Percentiles rank a stretch among this genome's conserved stretches.
phyloP scores from a whole-genome alignment of 2,888 invertebrate genomes.

The Timandra comae region DNA sequence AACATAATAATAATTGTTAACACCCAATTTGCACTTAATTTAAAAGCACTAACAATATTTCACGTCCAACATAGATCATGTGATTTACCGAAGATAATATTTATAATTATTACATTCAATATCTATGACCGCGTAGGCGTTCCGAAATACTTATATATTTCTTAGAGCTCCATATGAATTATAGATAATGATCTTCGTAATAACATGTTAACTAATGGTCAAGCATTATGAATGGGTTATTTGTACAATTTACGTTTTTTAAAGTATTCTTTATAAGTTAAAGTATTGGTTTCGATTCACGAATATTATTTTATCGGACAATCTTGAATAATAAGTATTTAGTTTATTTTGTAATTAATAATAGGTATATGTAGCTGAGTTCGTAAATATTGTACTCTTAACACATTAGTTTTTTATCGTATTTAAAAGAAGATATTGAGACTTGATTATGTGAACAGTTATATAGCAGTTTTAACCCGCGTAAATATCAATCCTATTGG shows the following conservation, averaged over 20 bases:
- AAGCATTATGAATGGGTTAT: slow-evolving; percentile 30
- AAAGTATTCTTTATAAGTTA: slow-evolving; percentile 1
- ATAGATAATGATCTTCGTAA: slow-evolving; percentile 58
- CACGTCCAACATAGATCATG: slow-evolving; percentile 18
- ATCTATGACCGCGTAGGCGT: slow-evolving; percentile 56
- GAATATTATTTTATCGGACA: too few relatives aligned
- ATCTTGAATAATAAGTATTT: too few relatives aligned
- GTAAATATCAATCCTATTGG: too few relatives aligned
- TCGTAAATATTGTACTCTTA: too few relatives aligned
- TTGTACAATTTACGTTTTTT: slow-evolving; percentile 24
- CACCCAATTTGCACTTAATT: slow-evolving; percentile 17
- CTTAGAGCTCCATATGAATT: slow-evolving; percentile 54
- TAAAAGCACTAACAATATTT: background rate
- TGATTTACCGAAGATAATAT: slow-evolving; percentile 20
- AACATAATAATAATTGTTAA: background rate
- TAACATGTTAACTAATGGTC: slow-evolving; percentile 42
- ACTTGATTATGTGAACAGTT: too few relatives aligned
- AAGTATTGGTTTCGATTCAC: too few relatives aligned
- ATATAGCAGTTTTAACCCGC: too few relatives aligned
- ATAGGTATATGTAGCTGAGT: too few relatives aligned
- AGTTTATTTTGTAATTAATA: too few relatives aligned
- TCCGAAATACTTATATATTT: slow-evolving; percentile 51
- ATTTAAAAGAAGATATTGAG: too few relatives aligned
- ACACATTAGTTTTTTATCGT: too few relatives aligned
- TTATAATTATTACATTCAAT: slow-evolving; percentile 35